Percentiles rank a stretch among this genome's conserved stretches.
Evolutionary conservation across 1,140 invertebrate genomes (phyloP).

Genomic region (Dolichoris vasculosae): DNA sequence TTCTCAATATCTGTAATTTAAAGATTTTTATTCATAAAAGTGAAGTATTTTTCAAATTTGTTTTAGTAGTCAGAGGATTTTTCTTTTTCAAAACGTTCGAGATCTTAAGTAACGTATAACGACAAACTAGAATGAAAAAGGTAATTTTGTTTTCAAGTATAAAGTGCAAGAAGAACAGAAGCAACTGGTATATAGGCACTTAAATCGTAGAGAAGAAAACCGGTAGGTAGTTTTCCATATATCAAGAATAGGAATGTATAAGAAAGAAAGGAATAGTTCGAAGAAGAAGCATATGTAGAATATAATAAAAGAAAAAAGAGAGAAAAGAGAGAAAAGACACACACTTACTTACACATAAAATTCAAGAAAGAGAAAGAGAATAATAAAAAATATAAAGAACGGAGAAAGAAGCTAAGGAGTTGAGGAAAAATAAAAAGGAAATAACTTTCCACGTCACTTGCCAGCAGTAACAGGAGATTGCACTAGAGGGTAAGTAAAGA

Average conservation of each 20-base stretch:
- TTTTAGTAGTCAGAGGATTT: constrained; percentile 22
- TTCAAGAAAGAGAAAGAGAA: neutral
- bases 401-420: neutral
- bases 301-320: neutral
- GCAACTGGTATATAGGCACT: constrained; percentile 14
- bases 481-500: constrained; percentile 8
- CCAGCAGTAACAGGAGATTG: neutral
- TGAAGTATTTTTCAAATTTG: too few species aligned
- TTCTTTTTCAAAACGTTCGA: neutral
- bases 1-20: too few species aligned
- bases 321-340: neutral
- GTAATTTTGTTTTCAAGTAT: constrained; percentile 2
- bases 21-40: too few species aligned
- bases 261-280: too few species aligned
- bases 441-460: constrained; percentile 27
- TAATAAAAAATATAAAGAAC: neutral
- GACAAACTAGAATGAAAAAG: neutral
- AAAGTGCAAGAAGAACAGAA: constrained; percentile 13
- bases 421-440: constrained; percentile 40
- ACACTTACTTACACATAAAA: too few species aligned
- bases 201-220: neutral
- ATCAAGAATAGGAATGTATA: neutral
- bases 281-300: too few species aligned
- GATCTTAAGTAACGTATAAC: neutral
- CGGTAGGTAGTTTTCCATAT: neutral